These are phyloP conservation scores for Papilio polyxenes DNA, from an alignment of 1,140 invertebrate genomes.

Conservation along the genomic window DNA sequence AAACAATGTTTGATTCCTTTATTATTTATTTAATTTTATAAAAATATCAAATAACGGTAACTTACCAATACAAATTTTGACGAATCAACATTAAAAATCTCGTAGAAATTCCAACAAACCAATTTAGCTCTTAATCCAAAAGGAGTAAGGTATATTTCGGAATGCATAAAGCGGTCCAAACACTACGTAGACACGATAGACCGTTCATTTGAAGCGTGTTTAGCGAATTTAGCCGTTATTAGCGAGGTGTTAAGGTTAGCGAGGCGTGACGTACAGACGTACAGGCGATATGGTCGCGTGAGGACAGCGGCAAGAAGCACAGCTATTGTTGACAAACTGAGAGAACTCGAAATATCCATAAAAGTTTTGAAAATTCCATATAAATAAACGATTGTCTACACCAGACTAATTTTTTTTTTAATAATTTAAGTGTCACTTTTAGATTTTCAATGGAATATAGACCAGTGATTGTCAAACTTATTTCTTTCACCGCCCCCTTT, in stretches of 20 bases:
- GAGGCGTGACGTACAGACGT: slow-evolving; percentile 74
- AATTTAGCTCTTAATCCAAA: neutral
- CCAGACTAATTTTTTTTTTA: neutral
- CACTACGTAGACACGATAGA: slow-evolving; percentile 34
- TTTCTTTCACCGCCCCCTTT: too few species aligned
- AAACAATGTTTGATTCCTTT: too few species aligned
- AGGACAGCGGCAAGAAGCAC: slow-evolving; percentile 71
- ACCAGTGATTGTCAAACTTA: too few species aligned
- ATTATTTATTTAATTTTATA: too few species aligned
- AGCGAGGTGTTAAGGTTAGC: slow-evolving; percentile 71
- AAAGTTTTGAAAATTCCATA: neutral
- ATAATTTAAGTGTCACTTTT: too few species aligned
- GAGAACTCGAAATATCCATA: slow-evolving; percentile 32
- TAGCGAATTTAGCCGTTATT: slow-evolving; percentile 56
- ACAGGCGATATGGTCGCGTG: slow-evolving; percentile 73
- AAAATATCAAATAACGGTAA: neutral
- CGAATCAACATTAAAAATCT: neutral
- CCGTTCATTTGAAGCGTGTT: slow-evolving; percentile 35
- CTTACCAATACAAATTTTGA: neutral
- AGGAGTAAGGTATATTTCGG: neutral
- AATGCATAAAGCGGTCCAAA: slow-evolving; percentile 41
- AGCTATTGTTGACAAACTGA: slow-evolving; percentile 42
- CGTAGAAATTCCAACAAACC: neutral
- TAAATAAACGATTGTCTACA: neutral
- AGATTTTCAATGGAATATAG: too few species aligned